Evolutionary conservation across 2,113 vertebrate species (phyloP).

Genomic region (Helogale parvula): DNA sequence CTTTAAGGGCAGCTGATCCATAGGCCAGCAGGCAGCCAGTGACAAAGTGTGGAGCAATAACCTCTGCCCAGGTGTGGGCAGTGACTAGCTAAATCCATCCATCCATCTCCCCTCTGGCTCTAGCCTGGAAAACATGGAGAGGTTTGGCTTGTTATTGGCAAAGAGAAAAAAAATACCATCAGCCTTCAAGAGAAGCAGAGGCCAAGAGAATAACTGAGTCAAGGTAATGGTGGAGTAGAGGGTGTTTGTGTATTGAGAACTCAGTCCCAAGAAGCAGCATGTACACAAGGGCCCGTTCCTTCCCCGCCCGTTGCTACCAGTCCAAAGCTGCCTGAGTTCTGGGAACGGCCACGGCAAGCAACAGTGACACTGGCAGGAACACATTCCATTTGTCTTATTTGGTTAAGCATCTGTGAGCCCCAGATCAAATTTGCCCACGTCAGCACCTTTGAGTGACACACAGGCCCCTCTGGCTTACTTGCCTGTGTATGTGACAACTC

Average conservation of each 20-base stretch:
- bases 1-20: neutral
- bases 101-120: neutral
- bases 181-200: neutral
- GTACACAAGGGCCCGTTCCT: neutral
- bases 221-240: neutral
- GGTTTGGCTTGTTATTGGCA: neutral
- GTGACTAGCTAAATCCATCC: neutral
- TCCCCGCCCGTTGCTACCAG: neutral
- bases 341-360: neutral
- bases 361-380: neutral
- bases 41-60: neutral
- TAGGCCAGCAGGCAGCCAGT: neutral
- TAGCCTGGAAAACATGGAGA: neutral
- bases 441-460: conserved; percentile 57
- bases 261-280: neutral
- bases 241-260: fast-evolving
- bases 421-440: conserved; percentile 66
- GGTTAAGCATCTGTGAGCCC: conserved; percentile 28
- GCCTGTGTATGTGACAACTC: neutral
- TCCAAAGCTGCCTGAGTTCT: neutral
- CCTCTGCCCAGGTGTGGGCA: neutral
- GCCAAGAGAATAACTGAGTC: neutral
- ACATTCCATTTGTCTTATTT: conserved; percentile 32
- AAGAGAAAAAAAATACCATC: neutral
- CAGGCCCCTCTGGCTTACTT: neutral